Conservation (phyloP, 2,113 vertebrate genomes). For the Ia io region DNA sequence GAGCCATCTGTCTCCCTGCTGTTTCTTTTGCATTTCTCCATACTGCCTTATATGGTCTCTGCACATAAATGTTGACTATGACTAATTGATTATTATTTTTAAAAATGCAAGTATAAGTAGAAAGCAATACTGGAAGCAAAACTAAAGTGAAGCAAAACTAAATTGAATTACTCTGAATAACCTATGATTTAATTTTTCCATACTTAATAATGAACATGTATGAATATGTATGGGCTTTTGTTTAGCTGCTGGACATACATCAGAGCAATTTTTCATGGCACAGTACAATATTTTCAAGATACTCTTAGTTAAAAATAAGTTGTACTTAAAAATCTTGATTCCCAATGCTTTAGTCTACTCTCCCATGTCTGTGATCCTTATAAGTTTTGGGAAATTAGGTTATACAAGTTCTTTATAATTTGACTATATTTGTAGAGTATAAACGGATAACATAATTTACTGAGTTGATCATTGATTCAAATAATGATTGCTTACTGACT, state of each 20-base stretch:
- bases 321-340: neutral
- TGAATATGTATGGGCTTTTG: conserved; percentile 16
- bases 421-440: neutral
- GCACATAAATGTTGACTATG: conserved; percentile 63
- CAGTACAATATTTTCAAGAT: neutral
- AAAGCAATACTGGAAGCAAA: conserved; percentile 55
- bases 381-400: neutral
- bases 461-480: neutral
- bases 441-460: neutral
- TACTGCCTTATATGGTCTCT: conserved; percentile 50
- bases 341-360: neutral
- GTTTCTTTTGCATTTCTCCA: conserved; percentile 50
- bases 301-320: neutral
- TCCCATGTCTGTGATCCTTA: neutral
- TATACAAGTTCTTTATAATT: neutral
- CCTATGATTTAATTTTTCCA: conserved; percentile 47
- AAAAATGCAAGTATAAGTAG: conserved; percentile 55
- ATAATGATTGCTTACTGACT: neutral
- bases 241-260: neutral
- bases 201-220: neutral
- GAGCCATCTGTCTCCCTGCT: conserved; percentile 61
- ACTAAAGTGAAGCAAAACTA: conserved; percentile 16
- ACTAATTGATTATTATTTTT: conserved; percentile 68
- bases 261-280: neutral
- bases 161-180: conserved; percentile 39